Conservation (phyloP, 2,888 invertebrate species). For the Fragum whitleyi region DNA sequence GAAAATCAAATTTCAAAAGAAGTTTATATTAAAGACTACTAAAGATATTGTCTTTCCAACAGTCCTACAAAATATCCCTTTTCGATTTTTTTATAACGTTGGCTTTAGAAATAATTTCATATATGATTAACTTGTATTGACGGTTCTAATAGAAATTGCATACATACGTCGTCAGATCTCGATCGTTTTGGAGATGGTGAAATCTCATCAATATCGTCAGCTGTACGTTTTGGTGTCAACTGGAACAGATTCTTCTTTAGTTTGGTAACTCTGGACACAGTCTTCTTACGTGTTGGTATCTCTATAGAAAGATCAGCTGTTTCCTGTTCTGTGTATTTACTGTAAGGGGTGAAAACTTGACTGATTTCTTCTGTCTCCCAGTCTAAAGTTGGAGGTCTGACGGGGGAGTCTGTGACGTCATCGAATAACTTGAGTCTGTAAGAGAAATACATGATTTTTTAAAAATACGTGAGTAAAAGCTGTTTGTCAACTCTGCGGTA, state of each 20-base stretch:
- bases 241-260: constrained; percentile 42
- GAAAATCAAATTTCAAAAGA: too few species aligned
- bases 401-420: constrained; percentile 23
- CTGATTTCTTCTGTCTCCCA: not conserved
- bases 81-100: too few species aligned
- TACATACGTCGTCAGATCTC: not conserved
- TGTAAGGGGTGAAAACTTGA: constrained; percentile 12
- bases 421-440: constrained; percentile 34
- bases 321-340: constrained; percentile 33
- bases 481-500: too few species aligned
- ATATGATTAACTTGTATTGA: too few species aligned
- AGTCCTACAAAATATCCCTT: too few species aligned
- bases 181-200: not conserved
- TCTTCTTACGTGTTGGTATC: not conserved
- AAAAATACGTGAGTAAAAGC: not conserved
- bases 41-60: too few species aligned
- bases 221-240: constrained; percentile 33
- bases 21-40: too few species aligned
- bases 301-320: constrained; percentile 28
- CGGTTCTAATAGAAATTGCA: too few species aligned
- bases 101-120: too few species aligned
- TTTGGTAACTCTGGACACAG: not conserved
- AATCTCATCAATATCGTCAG: constrained; percentile 30
- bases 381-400: constrained; percentile 15
- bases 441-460: not conserved